Evolutionary conservation across 2,888 invertebrate genomes (phyloP).

Genomic region (Lysandra coridon): DNA sequence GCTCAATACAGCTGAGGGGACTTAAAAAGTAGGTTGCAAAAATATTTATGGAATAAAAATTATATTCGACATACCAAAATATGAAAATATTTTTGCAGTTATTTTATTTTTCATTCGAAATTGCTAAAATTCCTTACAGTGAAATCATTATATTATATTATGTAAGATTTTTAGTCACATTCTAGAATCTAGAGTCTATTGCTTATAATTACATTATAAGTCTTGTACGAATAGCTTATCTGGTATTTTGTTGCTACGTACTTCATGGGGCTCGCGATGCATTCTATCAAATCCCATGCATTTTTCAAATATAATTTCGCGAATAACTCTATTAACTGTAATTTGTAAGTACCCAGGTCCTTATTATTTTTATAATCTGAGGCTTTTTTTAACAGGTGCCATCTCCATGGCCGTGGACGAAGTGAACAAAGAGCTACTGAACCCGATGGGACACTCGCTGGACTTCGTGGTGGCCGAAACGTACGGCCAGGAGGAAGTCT

Average conservation of each 20-base stretch:
- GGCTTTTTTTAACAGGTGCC: constrained; percentile 82
- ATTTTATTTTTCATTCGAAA: neutral
- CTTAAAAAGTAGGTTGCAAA: neutral
- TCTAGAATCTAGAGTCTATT: no score
- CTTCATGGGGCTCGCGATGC: no score
- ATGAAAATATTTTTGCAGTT: neutral
- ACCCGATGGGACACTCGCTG: constrained; percentile 85
- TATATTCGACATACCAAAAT: no score
- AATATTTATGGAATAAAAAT: neutral
- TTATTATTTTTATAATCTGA: neutral
- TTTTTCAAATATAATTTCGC: no score
- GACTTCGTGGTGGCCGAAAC: constrained; percentile 94
- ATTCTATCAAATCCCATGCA: no score
- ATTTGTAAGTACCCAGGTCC: neutral
- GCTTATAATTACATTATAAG: no score
- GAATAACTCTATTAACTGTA: neutral
- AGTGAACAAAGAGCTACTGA: constrained; percentile 84
- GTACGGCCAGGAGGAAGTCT: constrained; percentile 92
- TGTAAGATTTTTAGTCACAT: no score
- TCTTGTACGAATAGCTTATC: no score
- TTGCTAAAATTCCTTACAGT: no score
- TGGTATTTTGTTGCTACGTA: no score
- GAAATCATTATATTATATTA: no score
- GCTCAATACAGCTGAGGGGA: neutral
- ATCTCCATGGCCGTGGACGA: constrained; percentile 93